Evolutionary conservation across 1,140 invertebrate genomes (phyloP).

Genomic region (Rhagoletis pomonella): DNA sequence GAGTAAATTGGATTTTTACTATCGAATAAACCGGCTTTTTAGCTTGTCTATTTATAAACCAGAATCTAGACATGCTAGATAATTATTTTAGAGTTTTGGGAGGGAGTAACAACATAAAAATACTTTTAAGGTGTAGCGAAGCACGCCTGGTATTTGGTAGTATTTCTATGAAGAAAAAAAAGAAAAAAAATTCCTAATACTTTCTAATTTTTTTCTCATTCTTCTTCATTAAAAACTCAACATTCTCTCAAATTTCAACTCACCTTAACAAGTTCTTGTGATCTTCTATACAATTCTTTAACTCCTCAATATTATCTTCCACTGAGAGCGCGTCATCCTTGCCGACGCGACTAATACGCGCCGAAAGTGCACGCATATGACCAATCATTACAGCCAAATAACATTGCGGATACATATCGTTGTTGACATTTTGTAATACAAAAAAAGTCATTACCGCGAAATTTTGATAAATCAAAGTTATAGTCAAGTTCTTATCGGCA

Average conservation of each 20-base stretch:
- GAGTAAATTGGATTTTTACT: too few relatives aligned
- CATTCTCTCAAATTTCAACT: background rate
- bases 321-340: background rate
- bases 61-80: too few relatives aligned
- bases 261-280: conserved; percentile 54
- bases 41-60: too few relatives aligned
- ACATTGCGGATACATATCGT: conserved; percentile 55
- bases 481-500: background rate
- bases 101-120: too few relatives aligned
- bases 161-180: too few relatives aligned
- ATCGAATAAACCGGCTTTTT: too few relatives aligned
- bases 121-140: too few relatives aligned
- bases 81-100: too few relatives aligned
- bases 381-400: conserved; percentile 53
- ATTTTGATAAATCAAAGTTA: conserved; percentile 52
- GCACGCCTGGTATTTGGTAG: too few relatives aligned
- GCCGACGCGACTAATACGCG: conserved; percentile 51
- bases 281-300: conserved; percentile 53
- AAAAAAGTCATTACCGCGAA: conserved; percentile 22
- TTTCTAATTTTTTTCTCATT: too few relatives aligned
- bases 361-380: conserved; percentile 39
- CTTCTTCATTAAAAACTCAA: background rate
- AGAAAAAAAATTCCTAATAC: too few relatives aligned
- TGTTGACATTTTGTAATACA: conserved; percentile 55
- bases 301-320: conserved; percentile 54